Base-by-base conservation (phyloP, 2,113 vertebrate species). In the Gavia stellata region DNA sequence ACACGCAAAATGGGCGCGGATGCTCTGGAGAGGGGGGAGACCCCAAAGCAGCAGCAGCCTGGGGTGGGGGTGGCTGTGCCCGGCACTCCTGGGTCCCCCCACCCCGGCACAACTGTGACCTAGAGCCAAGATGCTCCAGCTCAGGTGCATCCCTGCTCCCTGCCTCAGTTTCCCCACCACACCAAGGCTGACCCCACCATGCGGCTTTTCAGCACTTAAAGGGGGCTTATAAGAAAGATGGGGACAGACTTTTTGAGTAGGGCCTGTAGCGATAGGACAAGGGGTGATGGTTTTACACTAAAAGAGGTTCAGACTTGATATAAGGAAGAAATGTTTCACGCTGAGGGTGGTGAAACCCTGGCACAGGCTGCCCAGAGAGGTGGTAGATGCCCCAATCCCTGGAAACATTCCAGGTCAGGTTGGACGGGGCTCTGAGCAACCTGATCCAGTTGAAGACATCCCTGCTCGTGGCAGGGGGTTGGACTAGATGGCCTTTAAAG, bases 1-100 rank as follows among this genome's bases (percentile, higher is more conserved):
- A 5, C 58, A 14, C 1, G 17, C 12, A 3, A 8, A 70, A 40
- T 0, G 13, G 77, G n/a, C 1, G 8, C 0, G 13, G 44, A 3
- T n/a, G 61, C 55, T 63, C 4, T 6, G 55, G 40, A 1, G 8
- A 33, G 7, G 25, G 70, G 18, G 36, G 17, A 9, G 5, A 21
- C 20, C 78, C 74, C 23, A 7, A 47, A 66, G 6, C 31, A 28
- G 29, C 9, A 3, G 31, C 45, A 73, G 61, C 24, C 3, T 2
- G 0, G 23, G 36, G 31, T 18, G 50, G 17, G 61, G 24, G 63
- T 7, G 66, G 34, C 33, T 36, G 28, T 18, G 8, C 28, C 15
- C 34, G 4, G 17, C 34, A 2, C 40, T 4, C 7, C 53, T 3
- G 15, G 20, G 36, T 40, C 10, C 25, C 47, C 8, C 23, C 4